Base-by-base conservation (phyloP, 2,113 vertebrate species). In the Pristiophorus japonicus region DNA sequence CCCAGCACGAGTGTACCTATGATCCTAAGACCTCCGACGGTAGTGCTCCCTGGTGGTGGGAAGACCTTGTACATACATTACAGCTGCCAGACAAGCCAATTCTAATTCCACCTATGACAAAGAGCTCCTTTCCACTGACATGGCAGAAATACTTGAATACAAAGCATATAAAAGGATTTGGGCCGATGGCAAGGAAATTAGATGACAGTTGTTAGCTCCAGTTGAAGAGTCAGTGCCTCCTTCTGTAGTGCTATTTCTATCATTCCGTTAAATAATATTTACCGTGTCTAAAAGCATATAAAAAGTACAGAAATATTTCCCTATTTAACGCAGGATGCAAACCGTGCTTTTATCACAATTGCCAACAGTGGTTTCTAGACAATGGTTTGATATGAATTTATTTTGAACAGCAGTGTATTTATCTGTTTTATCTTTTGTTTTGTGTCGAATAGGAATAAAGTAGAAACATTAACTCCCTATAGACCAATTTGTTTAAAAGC, bases 331-430 rank as follows among this genome's bases (percentile, higher is more conserved):
- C 27, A 34, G 12, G 27, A 88, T 90, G 27, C 27, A 90, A 87
- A 87, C 47, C 55, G 34, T 78, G 42, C 45, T 87, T 87, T 87
- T 7, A 24, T 87, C 11, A 11, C 11, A 55, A 55, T 30, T 30
- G 47, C 45, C 47, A 55, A 55, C 3, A 16, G 8, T 59, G 51
- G 55, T 34, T 90, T 90, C 8, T 16, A 90, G 3, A 0, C 22
- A 90, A 94, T 94, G 63, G 22, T 10, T 94, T 66, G n/a, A 94
- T 45, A 67, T 59, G 34, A 90, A 90, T 38, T 65, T 92, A 92
- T 65, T 16, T 62, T 62, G 55, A 34, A 66, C n/a, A 42, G 38
- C 11, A 65, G 18, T 24, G 38, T 42, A 65, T 67, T 94, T 94
- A 66, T 22, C 62, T 24, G 18, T 66, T 93, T 63, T 42, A 65